Conservation (phyloP, 2,888 invertebrate genomes). For the Thyatira batis region DNA sequence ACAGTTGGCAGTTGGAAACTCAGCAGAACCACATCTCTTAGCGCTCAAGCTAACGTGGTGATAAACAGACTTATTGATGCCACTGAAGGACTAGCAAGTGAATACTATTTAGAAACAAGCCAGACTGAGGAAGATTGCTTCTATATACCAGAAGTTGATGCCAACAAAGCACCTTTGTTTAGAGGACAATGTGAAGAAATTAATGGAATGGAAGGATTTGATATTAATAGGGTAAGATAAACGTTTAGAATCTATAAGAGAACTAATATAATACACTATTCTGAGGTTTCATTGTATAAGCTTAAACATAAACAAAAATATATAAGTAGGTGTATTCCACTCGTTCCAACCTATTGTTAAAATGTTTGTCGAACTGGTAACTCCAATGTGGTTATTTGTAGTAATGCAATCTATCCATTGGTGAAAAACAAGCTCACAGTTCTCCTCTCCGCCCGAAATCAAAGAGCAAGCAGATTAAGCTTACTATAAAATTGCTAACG, state of each 20-base stretch:
- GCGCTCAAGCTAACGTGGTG: slow-evolving; percentile 23
- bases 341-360: no score
- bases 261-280: no score
- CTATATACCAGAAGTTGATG: slow-evolving; percentile 55
- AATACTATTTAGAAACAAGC: slow-evolving; percentile 52
- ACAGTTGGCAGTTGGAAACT: slow-evolving; percentile 71
- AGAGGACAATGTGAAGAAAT: slow-evolving; percentile 60
- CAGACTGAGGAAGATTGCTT: slow-evolving; percentile 65
- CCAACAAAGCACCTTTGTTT: slow-evolving; percentile 45
- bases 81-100: slow-evolving; percentile 58
- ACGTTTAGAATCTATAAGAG: background rate
- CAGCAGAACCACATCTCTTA: slow-evolving; percentile 47
- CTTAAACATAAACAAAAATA: no score
- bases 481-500: background rate
- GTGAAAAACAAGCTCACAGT: no score
- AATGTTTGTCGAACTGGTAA: no score
- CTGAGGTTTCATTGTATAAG: no score
- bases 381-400: no score
- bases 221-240: slow-evolving; percentile 43
- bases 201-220: slow-evolving; percentile 47
- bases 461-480: background rate
- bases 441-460: no score
- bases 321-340: no score
- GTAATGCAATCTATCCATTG: no score
- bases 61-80: slow-evolving; percentile 42